These are phyloP conservation scores for Sphaerophoria rueppellii DNA, from an alignment of 2,888 invertebrate genomes.

Conservation along the genomic window DNA sequence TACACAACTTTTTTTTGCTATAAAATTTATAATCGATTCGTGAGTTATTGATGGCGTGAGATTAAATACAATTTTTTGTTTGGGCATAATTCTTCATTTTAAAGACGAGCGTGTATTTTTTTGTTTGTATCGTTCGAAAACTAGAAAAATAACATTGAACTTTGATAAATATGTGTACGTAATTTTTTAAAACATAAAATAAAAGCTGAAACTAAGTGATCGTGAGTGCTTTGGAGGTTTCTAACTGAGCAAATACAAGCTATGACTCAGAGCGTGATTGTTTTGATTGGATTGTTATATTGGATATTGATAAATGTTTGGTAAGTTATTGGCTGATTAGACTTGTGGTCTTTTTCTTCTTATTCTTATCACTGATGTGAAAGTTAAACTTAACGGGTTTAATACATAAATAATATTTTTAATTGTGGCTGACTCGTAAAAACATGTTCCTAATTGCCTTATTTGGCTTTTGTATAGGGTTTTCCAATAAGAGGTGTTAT, in stretches of 20 bases:
- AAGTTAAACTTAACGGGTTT: no score
- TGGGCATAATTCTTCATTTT: neutral
- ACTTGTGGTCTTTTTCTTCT: neutral
- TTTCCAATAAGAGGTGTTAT: no score
- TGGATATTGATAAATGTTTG: slow-evolving; percentile 37
- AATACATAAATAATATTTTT: no score
- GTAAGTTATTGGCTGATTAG: slow-evolving; percentile 27
- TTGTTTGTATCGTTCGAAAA: slow-evolving; percentile 3
- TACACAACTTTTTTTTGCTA: slow-evolving; percentile 36
- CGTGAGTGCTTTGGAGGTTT: slow-evolving; percentile 32
- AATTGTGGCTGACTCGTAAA: no score
- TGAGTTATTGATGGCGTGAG: slow-evolving; percentile 56
- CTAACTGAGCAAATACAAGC: neutral
- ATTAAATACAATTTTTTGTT: slow-evolving; percentile 9
- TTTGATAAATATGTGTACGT: slow-evolving; percentile 34
- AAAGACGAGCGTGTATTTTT: neutral
- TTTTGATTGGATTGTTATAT: slow-evolving; percentile 2
- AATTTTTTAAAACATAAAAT: neutral
- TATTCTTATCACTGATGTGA: no score
- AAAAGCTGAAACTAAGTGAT: neutral
- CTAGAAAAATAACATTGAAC: slow-evolving; percentile 52
- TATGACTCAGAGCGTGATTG: slow-evolving; percentile 35
- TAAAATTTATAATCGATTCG: slow-evolving; percentile 51
- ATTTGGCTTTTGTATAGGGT: no score
- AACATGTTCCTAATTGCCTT: no score